These are phyloP conservation scores for Eupsilia transversa DNA, from an alignment of 2,888 invertebrate species.

Conservation along the genomic window DNA sequence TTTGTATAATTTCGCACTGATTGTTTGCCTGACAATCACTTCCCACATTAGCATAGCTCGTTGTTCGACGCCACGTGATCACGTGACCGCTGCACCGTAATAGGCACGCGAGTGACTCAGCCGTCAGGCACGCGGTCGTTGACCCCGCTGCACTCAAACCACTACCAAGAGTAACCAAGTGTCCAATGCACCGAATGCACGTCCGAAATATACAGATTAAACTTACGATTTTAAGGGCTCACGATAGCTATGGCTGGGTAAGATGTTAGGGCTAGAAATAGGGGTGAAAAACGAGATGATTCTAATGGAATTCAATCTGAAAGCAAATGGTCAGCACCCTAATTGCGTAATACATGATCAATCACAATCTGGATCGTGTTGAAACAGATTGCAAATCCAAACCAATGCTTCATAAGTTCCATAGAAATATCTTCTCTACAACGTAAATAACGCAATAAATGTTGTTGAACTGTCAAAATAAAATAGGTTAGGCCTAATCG, in stretches of 20 bases:
- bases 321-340: no score
- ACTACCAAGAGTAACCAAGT: slow-evolving; percentile 60
- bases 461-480: no score
- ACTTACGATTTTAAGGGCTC: not conserved
- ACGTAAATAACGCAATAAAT: no score
- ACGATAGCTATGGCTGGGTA: not conserved
- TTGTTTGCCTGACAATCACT: slow-evolving; percentile 43
- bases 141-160: slow-evolving; percentile 70
- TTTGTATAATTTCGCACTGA: slow-evolving; percentile 31
- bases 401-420: no score
- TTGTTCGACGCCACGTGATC: slow-evolving; percentile 39
- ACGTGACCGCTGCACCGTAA: slow-evolving; percentile 61
- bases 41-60: slow-evolving; percentile 55
- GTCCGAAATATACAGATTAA: slow-evolving; percentile 41
- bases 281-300: not conserved
- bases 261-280: not conserved
- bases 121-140: slow-evolving; percentile 64
- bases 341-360: no score
- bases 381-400: no score
- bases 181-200: slow-evolving; percentile 70
- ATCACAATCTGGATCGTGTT: no score
- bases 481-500: no score
- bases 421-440: no score
- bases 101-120: slow-evolving; percentile 70
- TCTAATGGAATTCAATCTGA: no score